Conservation (phyloP, 1,140 invertebrate species). For the Drosophila tani region DNA sequence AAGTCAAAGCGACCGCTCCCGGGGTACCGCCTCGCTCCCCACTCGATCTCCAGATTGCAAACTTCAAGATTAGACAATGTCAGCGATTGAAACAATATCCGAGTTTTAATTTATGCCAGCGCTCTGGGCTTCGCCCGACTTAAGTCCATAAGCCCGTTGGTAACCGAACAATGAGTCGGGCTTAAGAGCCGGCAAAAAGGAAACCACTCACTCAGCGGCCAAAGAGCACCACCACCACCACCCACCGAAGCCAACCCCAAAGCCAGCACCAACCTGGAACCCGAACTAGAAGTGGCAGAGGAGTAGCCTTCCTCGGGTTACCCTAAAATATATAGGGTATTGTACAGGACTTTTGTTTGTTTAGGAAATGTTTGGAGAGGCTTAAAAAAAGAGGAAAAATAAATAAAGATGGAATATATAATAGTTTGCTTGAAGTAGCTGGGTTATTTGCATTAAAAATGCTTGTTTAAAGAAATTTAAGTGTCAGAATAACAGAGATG, state of each 20-base stretch:
- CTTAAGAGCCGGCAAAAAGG: constrained; percentile 18
- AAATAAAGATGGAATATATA: neutral
- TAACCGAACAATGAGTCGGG: constrained; percentile 38
- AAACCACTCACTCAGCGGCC: constrained; percentile 30
- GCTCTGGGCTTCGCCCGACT: constrained; percentile 37
- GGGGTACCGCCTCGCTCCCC: neutral
- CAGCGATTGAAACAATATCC: constrained; percentile 52
- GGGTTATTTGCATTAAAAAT: no score
- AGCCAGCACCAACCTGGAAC: constrained; percentile 7
- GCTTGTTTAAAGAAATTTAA: no score
- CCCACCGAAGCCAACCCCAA: neutral
- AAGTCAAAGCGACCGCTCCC: constrained; percentile 42
- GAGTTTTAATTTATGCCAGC: constrained; percentile 59
- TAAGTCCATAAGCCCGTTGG: constrained; percentile 30
- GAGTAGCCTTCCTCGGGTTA: constrained; percentile 5
- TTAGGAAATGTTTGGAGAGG: neutral
- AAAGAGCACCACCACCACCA: neutral
- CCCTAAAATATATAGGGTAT: constrained; percentile 1
- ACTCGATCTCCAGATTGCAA: constrained; percentile 37
- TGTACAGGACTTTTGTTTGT: neutral
- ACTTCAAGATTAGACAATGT: constrained; percentile 54
- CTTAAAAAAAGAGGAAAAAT: neutral
- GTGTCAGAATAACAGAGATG: neutral
- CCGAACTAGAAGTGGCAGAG: constrained; percentile 3
- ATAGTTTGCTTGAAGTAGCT: neutral